phyloP scores from a whole-genome alignment of 2,797 vertebrate genomes.

The Chromis chromis region DNA sequence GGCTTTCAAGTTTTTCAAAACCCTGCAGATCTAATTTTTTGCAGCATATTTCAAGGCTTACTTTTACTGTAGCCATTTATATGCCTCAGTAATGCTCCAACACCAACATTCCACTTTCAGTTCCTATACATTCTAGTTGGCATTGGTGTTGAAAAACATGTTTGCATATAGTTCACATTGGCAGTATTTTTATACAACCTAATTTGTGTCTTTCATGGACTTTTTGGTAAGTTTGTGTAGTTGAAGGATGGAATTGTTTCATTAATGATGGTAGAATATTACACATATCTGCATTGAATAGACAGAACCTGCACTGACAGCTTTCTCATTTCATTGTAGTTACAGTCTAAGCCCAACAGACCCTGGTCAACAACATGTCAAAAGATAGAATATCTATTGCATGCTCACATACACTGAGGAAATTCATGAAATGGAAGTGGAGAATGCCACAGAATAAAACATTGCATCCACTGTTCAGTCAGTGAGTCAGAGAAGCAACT shows the following conservation, averaged over 20 bases:
- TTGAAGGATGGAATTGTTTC: neutral
- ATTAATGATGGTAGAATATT: neutral
- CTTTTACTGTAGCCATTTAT: neutral
- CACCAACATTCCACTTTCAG: too few species aligned
- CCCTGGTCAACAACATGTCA: neutral
- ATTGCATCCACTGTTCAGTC: slow-evolving; percentile 21
- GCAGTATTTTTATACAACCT: neutral
- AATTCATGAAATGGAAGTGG: slow-evolving; percentile 2
- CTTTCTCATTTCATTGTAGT: slow-evolving; percentile 3
- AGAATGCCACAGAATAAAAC: slow-evolving; percentile 18
- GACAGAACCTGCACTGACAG: neutral
- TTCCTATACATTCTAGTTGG: too few species aligned
- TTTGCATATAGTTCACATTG: too few species aligned
- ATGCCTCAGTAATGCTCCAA: neutral
- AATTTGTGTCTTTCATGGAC: neutral
- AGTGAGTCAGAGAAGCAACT: slow-evolving; percentile 36
- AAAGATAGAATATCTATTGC: neutral
- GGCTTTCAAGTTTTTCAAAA: slow-evolving; percentile 19
- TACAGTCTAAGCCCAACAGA: neutral
- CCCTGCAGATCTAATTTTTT: slow-evolving; percentile 4
- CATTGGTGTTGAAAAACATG: too few species aligned
- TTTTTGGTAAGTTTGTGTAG: neutral
- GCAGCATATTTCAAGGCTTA: neutral
- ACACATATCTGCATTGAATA: neutral
- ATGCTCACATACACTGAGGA: slow-evolving; percentile 3